Evolutionary conservation across 1,140 invertebrate species (phyloP), one percentile per base, ranked within the genome.

Genomic region (Heliconius himera): DNA sequence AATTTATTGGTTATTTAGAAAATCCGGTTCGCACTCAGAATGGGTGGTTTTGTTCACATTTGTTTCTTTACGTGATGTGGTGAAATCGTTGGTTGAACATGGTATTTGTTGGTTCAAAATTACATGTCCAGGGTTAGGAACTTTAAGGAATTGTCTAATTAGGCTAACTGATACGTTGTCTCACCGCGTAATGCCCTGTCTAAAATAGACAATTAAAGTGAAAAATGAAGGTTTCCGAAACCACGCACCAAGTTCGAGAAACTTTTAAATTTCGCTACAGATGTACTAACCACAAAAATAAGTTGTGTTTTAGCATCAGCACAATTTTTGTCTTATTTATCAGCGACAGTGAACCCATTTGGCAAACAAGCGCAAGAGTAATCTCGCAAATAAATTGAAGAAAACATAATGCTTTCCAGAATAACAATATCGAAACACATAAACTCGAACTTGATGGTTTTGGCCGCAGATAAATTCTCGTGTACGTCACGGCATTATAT

Each of bases 361-460:
- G 78, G 78, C 74, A 76, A 72, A 60, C 78, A 49, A 73, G 71
- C 73, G 26, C 13, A 76, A n/a, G 60, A 70, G 33, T 33, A 72
- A 76, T 80, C 74, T 80, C 70, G 74, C n/a, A 70, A 76, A 80
- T 76, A 80, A 80, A 73, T 73, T 60, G 16, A 56, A 38, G 74
- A 76, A 46, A 76, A 76, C 74, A 72, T 80, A 76, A 80, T 49
- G 70, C 49, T 76, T 60, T 76, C 38, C 46, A 54, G 74, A 73
- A 76, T 60, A 60, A 76, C 33, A 79, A 76, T 80, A 72, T 60
- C 49, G 49, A 75, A n/a, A 74, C 22, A 56, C 56, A 74, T 20
- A 60, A 70, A 70, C 87, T 89, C 89, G 89, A 90, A 89, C 87
- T 89, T 89, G 84, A 82, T 81, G 76, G 73, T 80, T 84, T 79